Evolutionary conservation across 1,140 invertebrate species (phyloP), one percentile per base, ranked within the genome.

Genomic region (Polypedilum pembai): DNA sequence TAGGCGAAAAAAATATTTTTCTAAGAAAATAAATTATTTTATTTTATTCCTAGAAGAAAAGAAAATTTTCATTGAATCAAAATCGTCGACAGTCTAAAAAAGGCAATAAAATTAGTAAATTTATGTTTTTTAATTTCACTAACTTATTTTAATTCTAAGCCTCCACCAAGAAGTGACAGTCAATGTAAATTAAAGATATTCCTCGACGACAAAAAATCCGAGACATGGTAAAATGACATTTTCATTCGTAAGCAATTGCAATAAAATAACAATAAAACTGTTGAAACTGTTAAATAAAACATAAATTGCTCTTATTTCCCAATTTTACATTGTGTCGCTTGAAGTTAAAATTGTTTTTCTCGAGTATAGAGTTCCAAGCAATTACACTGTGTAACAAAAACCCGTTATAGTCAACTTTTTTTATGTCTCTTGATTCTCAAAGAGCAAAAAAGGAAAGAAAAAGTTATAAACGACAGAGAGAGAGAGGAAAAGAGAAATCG

Each of bases 261-360:
- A 69, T 69, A 69, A 69, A 69, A 69, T 21, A 69, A 69, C 20
- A 69, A 69, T 20, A 69, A 69, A 69, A 69, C 65, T 69, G 65
- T 69, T 69, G 65, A 69, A 69, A 69, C 65, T 69, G 20, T 69
- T 69, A 69, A 69, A 69, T 69, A 69, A 69, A 69, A 69, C 65
- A 69, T 69, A 69, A 69, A 69, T 69, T 69, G 65, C 17, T 21
- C 65, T 69, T 69, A 69, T 69, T 69, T 10, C 10, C 65, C 65
- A 69, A 69, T 69, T 33, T 69, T 21, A 69, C 65, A 69, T 20
- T 69, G 45, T 56, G 45, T 56, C 45, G 45, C 45, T 56, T 15
- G 12, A 56, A 56, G 12, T 56, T n/a, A n/a, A 56, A 56, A 56
- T 56, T 56, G 45, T 56, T 56, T 56, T 56, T 56, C 15, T 33